Percentiles rank a stretch among this genome's conserved stretches.
Evolutionary conservation across 2,113 vertebrate genomes (phyloP).

Genomic region (Phaethornis superciliosus): DNA sequence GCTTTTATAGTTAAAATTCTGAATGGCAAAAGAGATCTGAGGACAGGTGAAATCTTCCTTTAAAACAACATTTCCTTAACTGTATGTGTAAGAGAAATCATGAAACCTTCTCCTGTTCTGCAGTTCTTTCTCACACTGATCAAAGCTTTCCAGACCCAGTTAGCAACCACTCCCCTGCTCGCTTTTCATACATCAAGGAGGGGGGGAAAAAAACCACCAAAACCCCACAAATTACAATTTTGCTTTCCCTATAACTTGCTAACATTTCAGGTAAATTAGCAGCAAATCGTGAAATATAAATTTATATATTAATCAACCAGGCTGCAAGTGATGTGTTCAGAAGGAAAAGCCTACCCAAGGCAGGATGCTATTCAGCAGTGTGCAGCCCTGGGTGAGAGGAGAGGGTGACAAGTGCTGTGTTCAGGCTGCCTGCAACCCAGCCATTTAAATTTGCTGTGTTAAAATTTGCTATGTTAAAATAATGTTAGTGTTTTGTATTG

Average conservation of each 20-base stretch:
- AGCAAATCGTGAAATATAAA: not conserved
- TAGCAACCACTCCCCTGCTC: not conserved
- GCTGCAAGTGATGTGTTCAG: not conserved
- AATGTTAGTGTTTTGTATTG: constrained; percentile 5
- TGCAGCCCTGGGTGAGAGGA: not conserved
- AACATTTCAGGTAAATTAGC: not conserved
- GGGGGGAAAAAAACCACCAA: not conserved
- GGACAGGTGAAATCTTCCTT: not conserved
- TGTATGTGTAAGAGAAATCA: not conserved
- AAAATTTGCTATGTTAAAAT: no score
- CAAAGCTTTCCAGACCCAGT: not conserved
- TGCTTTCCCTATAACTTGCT: not conserved
- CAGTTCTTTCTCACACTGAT: not conserved
- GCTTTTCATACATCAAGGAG: not conserved
- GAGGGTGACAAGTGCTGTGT: not conserved
- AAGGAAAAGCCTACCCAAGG: not conserved
- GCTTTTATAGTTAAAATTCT: not conserved
- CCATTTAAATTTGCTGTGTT: no score
- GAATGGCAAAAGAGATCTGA: rapidly evolving
- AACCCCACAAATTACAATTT: not conserved
- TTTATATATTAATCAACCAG: not conserved
- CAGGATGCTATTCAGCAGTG: not conserved
- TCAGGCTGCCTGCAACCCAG: no score
- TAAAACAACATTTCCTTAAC: not conserved
- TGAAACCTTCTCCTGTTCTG: not conserved